Evolutionary conservation across 2,888 invertebrate species (phyloP).

Genomic region (Synergus laeviventris): DNA sequence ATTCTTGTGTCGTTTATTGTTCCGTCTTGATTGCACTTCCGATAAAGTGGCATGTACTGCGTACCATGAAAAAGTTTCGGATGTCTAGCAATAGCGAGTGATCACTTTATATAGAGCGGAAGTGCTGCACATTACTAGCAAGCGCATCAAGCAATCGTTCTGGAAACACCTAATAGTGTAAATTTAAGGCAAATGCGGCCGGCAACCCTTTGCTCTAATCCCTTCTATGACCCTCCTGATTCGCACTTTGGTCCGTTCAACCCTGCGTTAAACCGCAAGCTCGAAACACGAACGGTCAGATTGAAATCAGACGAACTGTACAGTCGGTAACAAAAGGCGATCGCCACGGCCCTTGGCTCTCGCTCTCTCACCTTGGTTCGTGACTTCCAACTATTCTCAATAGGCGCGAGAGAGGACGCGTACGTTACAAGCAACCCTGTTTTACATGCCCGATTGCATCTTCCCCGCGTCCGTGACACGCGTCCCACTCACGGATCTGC

Average conservation of each 20-base stretch:
- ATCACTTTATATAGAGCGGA: conserved; percentile 37
- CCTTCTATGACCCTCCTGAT: conserved; percentile 41
- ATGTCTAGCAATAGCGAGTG: conserved; percentile 19
- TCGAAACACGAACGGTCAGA: conserved; percentile 63
- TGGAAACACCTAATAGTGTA: conserved; percentile 55
- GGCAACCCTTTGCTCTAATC: conserved; percentile 44
- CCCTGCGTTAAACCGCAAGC: conserved; percentile 51
- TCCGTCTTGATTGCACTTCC: conserved; percentile 32
- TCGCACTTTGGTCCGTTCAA: conserved; percentile 49
- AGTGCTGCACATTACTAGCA: conserved; percentile 24
- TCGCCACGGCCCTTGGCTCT: conserved; percentile 2
- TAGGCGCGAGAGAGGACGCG: conserved; percentile 48
- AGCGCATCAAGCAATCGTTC: conserved; percentile 13
- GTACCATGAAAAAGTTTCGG: conserved; percentile 17
- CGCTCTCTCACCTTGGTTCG: conserved; percentile 57
- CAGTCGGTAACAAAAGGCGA: conserved; percentile 25
- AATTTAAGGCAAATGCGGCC: conserved; percentile 49
- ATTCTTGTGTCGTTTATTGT: conserved; percentile 24
- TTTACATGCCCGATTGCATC: conserved; percentile 66
- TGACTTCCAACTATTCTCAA: conserved; percentile 47
- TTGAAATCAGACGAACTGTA: conserved; percentile 57
- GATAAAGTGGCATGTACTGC: conserved; percentile 32
- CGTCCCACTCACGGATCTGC: conserved; percentile 47
- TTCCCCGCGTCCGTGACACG: conserved; percentile 62
- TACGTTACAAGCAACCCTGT: conserved; percentile 62